These are phyloP conservation scores for Thalassaphorura encarpata DNA, from an alignment of 1,140 invertebrate species.

Conservation along the genomic window DNA sequence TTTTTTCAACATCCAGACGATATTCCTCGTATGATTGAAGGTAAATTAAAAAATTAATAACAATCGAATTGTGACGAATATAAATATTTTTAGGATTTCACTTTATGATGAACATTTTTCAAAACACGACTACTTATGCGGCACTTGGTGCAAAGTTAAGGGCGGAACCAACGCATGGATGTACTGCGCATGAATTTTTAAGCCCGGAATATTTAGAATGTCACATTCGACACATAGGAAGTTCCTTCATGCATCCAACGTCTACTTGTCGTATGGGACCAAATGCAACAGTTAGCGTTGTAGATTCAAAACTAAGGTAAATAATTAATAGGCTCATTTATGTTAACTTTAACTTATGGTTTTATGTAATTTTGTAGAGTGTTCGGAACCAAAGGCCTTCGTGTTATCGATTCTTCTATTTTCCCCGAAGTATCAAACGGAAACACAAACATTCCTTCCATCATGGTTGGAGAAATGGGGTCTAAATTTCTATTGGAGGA, in stretches of 20 bases:
- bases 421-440: slow-evolving; percentile 36
- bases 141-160: slow-evolving; percentile 49
- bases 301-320: slow-evolving; percentile 36
- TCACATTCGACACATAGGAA: slow-evolving; percentile 51
- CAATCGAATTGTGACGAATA: not conserved
- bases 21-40: not conserved
- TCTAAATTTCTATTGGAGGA: slow-evolving; percentile 2
- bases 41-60: not conserved
- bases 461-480: slow-evolving; percentile 7
- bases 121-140: slow-evolving; percentile 40
- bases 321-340: not conserved
- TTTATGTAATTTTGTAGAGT: slow-evolving; percentile 24
- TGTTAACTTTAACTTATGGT: not conserved
- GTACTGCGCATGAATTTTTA: slow-evolving; percentile 50
- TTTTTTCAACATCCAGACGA: slow-evolving; percentile 5
- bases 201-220: slow-evolving; percentile 65
- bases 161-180: slow-evolving; percentile 52
- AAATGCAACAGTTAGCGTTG: slow-evolving; percentile 37
- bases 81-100: slow-evolving; percentile 1
- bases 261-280: not conserved
- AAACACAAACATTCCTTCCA: slow-evolving; percentile 34
- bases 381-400: slow-evolving; percentile 34
- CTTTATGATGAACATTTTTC: not conserved
- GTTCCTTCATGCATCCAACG: slow-evolving; percentile 64
- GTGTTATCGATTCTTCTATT: slow-evolving; percentile 37